A percentile compares a stretch with the other conserved stretches of the same genome.
phyloP scores from a whole-genome alignment of 2,797 vertebrate species.

The Chaetodon trifasciatus region DNA sequence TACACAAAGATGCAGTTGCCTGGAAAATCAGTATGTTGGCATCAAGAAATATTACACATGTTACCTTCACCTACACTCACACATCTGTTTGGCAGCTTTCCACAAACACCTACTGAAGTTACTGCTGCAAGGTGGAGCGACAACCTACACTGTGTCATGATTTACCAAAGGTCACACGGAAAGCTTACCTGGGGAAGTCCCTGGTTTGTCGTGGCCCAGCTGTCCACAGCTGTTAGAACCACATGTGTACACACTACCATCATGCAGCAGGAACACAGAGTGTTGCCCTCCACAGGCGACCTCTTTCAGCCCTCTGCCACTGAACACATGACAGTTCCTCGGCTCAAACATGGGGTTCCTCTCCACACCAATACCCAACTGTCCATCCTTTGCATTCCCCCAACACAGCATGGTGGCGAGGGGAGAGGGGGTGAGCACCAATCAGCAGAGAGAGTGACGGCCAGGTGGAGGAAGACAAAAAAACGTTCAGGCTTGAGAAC shows the following conservation, averaged over 20 bases:
- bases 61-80: not conserved
- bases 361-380: conserved; percentile 89
- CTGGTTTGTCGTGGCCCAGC: conserved; percentile 91
- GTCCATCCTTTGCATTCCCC: conserved; percentile 94
- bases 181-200: conserved; percentile 88
- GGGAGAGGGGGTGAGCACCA: conserved; percentile 43
- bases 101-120: not conserved
- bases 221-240: conserved; percentile 94
- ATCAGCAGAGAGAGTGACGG: conserved; percentile 35
- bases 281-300: conserved; percentile 92
- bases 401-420: conserved; percentile 93
- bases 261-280: conserved; percentile 92
- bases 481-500: conserved; percentile 71
- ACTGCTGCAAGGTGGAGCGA: not conserved
- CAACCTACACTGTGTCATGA: not conserved
- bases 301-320: conserved; percentile 89
- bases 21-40: too few species aligned
- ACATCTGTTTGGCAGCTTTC: conserved; percentile 13
- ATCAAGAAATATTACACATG: not conserved
- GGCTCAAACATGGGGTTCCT: conserved; percentile 89
- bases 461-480: conserved; percentile 57
- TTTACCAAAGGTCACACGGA: not conserved
- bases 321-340: conserved; percentile 86
- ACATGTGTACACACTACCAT: conserved; percentile 94
- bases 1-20: not conserved